Evolutionary conservation across 2,113 vertebrate species (phyloP), one percentile per base, ranked within the genome.

Genomic region (Cyphomyrus plagiostoma): DNA sequence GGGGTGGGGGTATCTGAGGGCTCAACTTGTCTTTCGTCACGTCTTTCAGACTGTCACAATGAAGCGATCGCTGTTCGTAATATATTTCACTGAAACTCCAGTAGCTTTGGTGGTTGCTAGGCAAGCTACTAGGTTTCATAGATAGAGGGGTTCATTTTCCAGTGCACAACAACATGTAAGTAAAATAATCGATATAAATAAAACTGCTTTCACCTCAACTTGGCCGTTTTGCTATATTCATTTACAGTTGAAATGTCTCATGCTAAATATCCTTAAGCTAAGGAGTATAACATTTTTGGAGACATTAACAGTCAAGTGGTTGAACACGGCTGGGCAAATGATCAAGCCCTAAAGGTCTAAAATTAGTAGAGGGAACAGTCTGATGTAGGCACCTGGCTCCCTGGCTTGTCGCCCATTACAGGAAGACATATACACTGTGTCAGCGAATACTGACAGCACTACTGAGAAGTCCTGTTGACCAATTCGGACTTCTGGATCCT

Each of bases 21-120:
- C 53, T 39, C 8, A 30, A 83, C 70, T 93, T 91, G 93, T 93
- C 89, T 93, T 56, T 66, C 11, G 85, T 39, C 88, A 89, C 90
- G 92, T 90, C 89, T 93, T 93, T 91, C 30, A 87, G 26, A 39
- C 85, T 88, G 56, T 77, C 10, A 82, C 66, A 91, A 89, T 35
- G 48, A 42, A 35, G 90, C 26, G 8, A n/a, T 88, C 8, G 13
- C 4, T 17, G 13, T 42, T 52, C 42, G 1, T 48, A 58, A 45
- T 17, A 6, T 35, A 19, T 30, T 89, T 30, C 42, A 46, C 49
- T 49, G 26, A 35, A 15, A 23, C 13, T 52, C 46, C 23, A 50
- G 58, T 23, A 62, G 49, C 45, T 83, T 85, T 85, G 11, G 13
- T 13, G 30, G 52, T 89, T 62, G 50, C 80, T 84, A 62, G 39